Evolutionary conservation across 2,113 vertebrate genomes (phyloP).

Genomic region (Callipepla squamata): DNA sequence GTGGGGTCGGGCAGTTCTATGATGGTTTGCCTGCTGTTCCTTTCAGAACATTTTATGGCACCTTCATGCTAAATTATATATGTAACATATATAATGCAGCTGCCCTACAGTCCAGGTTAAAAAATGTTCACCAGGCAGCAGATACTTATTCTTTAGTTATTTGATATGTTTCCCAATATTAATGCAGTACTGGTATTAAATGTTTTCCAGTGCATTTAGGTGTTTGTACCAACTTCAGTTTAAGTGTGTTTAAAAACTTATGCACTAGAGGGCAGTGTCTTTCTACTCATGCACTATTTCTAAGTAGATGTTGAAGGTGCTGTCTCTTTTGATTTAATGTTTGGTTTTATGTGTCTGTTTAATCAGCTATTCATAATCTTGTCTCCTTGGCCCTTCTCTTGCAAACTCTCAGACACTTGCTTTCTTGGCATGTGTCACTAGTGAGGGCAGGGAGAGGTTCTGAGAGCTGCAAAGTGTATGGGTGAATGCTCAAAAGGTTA

Average conservation of each 20-base stretch:
- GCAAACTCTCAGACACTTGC: background rate
- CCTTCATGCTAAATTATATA: background rate
- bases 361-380: rapidly evolving
- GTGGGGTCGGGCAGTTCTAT: background rate
- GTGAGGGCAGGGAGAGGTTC: background rate
- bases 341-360: background rate
- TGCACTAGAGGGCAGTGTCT: constrained; percentile 53
- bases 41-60: background rate
- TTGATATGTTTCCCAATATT: background rate
- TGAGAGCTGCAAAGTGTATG: background rate
- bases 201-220: rapidly evolving
- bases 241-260: background rate
- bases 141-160: background rate
- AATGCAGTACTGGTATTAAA: rapidly evolving
- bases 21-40: background rate
- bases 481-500: background rate
- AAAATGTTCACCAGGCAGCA: background rate
- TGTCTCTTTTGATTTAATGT: background rate
- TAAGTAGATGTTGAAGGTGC: no score
- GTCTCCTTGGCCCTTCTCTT: background rate
- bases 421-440: background rate
- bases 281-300: background rate
- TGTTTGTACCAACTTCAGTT: background rate
- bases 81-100: no score
- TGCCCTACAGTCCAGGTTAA: background rate